Evolutionary conservation across 2,888 invertebrate genomes (phyloP).

Genomic region (Amphipyra berbera): DNA sequence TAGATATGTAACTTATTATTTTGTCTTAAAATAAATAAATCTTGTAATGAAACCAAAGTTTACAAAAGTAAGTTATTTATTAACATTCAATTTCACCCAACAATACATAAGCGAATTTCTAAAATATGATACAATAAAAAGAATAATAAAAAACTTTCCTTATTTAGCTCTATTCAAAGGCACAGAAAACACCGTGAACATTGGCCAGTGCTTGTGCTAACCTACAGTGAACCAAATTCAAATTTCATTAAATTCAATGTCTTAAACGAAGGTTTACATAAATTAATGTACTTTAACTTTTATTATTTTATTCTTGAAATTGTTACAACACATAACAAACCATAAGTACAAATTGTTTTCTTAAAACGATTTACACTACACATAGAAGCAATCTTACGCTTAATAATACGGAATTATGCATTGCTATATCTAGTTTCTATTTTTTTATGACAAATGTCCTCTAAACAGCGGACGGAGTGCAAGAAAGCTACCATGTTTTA

Average conservation of each 20-base stretch:
- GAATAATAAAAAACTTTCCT: slow-evolving; percentile 30
- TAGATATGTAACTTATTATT: too few species aligned
- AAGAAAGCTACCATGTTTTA: slow-evolving; percentile 15
- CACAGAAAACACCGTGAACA: slow-evolving; percentile 43
- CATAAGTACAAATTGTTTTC: slow-evolving; percentile 6
- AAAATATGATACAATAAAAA: slow-evolving; percentile 31
- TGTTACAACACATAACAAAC: slow-evolving; percentile 1
- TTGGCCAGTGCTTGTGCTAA: slow-evolving; percentile 44
- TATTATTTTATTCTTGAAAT: slow-evolving; percentile 10
- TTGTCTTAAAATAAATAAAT: too few species aligned
- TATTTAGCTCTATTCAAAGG: slow-evolving; percentile 51
- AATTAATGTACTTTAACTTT: slow-evolving; percentile 39
- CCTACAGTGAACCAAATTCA: slow-evolving; percentile 15
- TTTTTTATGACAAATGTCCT: slow-evolving; percentile 27
- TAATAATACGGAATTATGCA: slow-evolving; percentile 44
- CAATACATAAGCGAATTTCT: slow-evolving; percentile 32
- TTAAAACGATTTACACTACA: slow-evolving; percentile 9
- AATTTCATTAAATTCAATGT: slow-evolving; percentile 8
- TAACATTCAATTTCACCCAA: slow-evolving; percentile 42
- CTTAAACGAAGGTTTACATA: slow-evolving; percentile 8
- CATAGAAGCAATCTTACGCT: slow-evolving; percentile 2
- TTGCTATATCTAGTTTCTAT: slow-evolving; percentile 20
- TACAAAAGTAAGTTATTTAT: slow-evolving; percentile 47
- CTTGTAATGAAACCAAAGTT: slow-evolving; percentile 20
- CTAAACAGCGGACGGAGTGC: slow-evolving; percentile 44